Percentiles rank a stretch among this genome's conserved stretches.
Evolutionary conservation across 2,797 vertebrate genomes (phyloP).

Genomic region (Craterocephalus amniculus): DNA sequence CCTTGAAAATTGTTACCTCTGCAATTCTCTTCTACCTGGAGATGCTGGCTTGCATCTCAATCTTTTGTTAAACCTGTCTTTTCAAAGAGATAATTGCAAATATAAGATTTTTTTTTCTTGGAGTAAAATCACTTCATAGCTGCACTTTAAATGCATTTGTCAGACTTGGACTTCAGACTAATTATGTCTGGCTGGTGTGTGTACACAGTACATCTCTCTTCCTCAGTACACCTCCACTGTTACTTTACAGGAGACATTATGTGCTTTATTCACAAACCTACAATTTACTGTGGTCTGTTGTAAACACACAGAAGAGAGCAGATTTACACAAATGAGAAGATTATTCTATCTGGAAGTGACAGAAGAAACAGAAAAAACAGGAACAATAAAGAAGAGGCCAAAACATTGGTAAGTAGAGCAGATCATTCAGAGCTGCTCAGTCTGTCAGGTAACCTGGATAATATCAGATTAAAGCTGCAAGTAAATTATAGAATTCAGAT

Average conservation of each 20-base stretch:
- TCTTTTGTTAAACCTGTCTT: conserved; percentile 39
- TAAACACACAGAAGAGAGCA: too few species aligned
- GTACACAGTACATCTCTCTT: not conserved
- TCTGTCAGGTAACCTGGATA: too few species aligned
- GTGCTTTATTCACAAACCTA: not conserved
- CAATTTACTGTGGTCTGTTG: not conserved
- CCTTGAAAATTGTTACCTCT: not conserved
- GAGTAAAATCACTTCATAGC: not conserved
- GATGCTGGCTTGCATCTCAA: not conserved
- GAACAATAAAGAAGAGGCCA: too few species aligned
- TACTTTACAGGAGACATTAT: too few species aligned
- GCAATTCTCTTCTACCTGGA: not conserved
- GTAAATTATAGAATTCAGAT: too few species aligned
- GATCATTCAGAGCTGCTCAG: too few species aligned
- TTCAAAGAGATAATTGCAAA: conserved; percentile 23
- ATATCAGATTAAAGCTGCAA: too few species aligned
- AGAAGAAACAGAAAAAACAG: too few species aligned
- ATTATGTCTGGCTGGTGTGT: not conserved
- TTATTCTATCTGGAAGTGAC: too few species aligned
- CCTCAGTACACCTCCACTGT: conserved; percentile 4
- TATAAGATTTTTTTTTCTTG: conserved; percentile 21
- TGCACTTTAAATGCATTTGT: not conserved
- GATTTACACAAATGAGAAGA: too few species aligned
- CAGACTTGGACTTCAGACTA: not conserved
- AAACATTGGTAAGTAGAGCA: too few species aligned